Evolutionary conservation across 2,113 vertebrate genomes (phyloP).

Genomic region (Triplophysa tibetana): DNA sequence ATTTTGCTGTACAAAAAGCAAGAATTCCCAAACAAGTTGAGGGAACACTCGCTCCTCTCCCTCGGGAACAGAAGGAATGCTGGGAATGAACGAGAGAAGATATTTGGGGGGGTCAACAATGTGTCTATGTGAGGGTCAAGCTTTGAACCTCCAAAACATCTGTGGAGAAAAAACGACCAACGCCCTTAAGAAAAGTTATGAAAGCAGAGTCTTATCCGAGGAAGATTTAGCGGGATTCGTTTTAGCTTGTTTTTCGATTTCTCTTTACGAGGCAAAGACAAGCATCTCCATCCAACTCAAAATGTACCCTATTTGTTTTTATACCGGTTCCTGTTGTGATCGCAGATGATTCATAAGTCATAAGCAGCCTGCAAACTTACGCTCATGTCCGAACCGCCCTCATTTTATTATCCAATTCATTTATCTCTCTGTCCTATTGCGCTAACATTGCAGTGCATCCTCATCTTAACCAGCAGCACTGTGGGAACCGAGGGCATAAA

Average conservation of each 20-base stretch:
- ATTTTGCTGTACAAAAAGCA: conserved; percentile 45
- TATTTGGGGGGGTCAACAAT: conserved; percentile 36
- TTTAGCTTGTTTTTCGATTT: not conserved
- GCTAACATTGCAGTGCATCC: conserved; percentile 10
- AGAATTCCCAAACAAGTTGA: conserved; percentile 36
- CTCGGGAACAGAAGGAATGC: conserved; percentile 64
- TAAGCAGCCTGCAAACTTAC: not conserved
- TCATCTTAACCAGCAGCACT: conserved; percentile 31
- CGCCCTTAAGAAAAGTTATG: not conserved
- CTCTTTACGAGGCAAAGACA: not conserved
- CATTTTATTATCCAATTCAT: not conserved
- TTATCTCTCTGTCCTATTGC: not conserved
- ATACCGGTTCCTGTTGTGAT: too few species aligned
- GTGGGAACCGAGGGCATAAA: conserved; percentile 1
- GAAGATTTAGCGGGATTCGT: not conserved
- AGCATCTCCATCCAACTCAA: too few species aligned
- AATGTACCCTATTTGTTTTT: too few species aligned
- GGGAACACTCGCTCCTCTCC: conserved; percentile 49
- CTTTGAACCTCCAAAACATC: conserved; percentile 33
- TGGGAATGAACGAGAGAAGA: conserved; percentile 64
- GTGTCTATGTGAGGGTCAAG: conserved; percentile 36
- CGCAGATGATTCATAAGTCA: too few species aligned
- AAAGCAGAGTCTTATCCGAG: not conserved
- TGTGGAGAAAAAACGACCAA: not conserved
- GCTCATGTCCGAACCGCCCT: not conserved